Evolutionary conservation across 1,140 invertebrate genomes (phyloP), one percentile per base, ranked within the genome.

Genomic region (Drosophila aff.): DNA sequence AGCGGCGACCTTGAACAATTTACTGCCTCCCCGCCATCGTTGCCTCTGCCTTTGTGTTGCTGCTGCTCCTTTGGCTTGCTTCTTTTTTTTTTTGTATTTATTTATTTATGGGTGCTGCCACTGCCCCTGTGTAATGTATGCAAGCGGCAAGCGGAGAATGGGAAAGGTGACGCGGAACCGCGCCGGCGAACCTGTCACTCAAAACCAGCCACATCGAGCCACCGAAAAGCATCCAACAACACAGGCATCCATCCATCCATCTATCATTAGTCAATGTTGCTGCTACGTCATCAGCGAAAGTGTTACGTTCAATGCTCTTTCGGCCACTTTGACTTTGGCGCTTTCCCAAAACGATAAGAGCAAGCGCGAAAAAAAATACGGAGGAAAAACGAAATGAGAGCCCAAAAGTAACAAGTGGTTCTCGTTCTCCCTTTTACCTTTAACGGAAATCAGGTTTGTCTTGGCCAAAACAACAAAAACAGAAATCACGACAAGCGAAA

Each of bases 1-100:
- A 89, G 84, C 81, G 84, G 85, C 85, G 84, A 89, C 84, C 84
- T 89, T 89, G 84, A 89, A 89, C 84, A 87, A 83, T 87, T 89
- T 84, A 89, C 86, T 81, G 80, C 86, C 50, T 57, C 68, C n/a
- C 47, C 44, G 21, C 40, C 49, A 10, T 11, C 33, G 33, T 11
- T 41, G 16, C 38, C 41, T 41, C 38, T 23, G 40, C 44, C 49
- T 75, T 82, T 74, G 59, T 66, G 57, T 64, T 50, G 49, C 26
- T 52, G 74, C 55, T 76, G 59, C 61, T 78, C 46, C 43, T 76
- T 65, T 49, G 62, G 82, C 76, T 73, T 72, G 63, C 64, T 63
- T 38, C 2, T 80, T 78, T 15, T 23, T 55, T 23, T 53, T 38
- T 78, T 9, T 21, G n/a, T 86, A 89, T 86, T 86, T 86, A 86